Base-by-base conservation (phyloP, 92 coral and sea anemone species). In the Desmophyllum pertusum region DNA sequence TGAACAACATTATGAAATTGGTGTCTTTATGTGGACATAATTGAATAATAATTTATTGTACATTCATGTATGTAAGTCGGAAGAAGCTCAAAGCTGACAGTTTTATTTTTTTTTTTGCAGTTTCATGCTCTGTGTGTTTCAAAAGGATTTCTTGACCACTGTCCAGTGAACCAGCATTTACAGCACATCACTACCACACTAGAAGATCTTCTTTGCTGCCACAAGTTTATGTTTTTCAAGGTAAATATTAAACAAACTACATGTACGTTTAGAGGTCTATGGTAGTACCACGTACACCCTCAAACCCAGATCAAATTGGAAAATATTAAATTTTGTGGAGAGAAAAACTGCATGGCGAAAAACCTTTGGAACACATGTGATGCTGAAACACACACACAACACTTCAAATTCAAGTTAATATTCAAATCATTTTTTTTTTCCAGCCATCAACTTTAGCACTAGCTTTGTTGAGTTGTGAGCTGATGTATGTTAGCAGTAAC, bases 381-480 rank as follows among this genome's bases (percentile, higher is more conserved):
- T 48, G 13, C 3, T 48, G 53, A 48, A 14, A 21, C 19, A 48
- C n/a, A n/a, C n/a, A n/a, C n/a, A n/a, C n/a, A n/a, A n/a, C n/a
- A n/a, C n/a, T n/a, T n/a, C n/a, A n/a, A n/a, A n/a, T n/a, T n/a
- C n/a, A n/a, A n/a, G n/a, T 63, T 63, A 21, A 11, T 4, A 63
- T 63, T 25, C 36, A 40, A 59, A 57, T 81, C 43, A 27, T 50
- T 38, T n/a, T 31, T 66, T 73, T 71, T 59, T 85, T 48, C 15
- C 62, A 96, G 98, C 96, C 94, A 52, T 96, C 99, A 61, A 93
- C 94, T 81, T 87, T 96, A 77, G 90, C 99, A 23, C 85, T 96
- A 91, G 99, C 99, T 65, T 77, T 96, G 83, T 73, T 96, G 77
- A 96, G 95, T 80, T 92, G 91, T 79, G 98, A 96, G 80, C 84